Conservation (phyloP, 2,113 vertebrate species). For the Pituophis catenifer region DNA sequence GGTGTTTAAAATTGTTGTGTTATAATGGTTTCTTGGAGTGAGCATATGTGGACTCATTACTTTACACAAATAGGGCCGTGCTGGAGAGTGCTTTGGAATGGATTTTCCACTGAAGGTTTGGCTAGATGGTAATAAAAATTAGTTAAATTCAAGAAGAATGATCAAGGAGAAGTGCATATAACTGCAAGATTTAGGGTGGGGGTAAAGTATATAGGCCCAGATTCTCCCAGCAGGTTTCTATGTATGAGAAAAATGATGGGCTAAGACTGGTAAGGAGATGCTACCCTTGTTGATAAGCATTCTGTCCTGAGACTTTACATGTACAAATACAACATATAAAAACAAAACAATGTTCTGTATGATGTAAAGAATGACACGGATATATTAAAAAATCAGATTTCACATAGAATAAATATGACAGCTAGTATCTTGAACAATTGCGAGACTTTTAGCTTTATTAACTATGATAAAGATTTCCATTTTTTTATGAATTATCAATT, state of each 20-base stretch:
- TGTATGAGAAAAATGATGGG: neutral
- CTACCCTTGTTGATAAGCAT: neutral
- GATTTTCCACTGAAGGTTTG: neutral
- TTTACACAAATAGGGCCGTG: neutral
- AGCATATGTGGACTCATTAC: neutral
- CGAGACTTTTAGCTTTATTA: neutral
- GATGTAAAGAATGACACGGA: neutral
- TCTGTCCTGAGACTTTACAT: neutral
- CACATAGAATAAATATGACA: neutral
- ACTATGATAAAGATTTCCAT: neutral
- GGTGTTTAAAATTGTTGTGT: neutral
- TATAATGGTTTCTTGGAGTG: neutral
- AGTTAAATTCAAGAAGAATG: neutral
- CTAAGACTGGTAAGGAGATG: neutral
- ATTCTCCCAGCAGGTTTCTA: neutral
- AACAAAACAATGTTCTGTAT: neutral
- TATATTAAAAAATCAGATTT: neutral
- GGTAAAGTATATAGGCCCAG: neutral
- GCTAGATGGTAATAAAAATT: neutral
- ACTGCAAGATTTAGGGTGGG: neutral
- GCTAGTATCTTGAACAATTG: neutral
- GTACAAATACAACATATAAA: neutral
- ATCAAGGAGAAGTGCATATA: neutral
- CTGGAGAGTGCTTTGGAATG: neutral
- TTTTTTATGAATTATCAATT: neutral